Evolutionary conservation across 1,140 invertebrate genomes (phyloP).

Genomic region (Dendroctonus ponderosae): DNA sequence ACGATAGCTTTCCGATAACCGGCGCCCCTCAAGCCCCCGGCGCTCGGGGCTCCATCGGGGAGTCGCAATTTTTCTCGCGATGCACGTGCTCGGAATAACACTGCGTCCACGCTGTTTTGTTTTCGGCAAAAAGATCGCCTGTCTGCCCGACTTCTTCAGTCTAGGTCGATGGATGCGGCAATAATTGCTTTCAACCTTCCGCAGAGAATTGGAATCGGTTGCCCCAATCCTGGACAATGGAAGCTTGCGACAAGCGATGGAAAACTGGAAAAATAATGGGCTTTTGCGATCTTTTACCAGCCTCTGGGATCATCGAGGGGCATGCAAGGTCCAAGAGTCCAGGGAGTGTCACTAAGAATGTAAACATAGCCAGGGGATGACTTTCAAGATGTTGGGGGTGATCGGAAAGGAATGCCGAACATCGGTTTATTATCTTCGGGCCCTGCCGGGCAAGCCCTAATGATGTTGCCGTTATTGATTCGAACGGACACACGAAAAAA

Average conservation of each 20-base stretch:
- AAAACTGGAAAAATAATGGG: too few species aligned
- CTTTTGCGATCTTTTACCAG: too few species aligned
- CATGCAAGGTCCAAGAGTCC: conserved; percentile 3
- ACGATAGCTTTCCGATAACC: conserved; percentile 35
- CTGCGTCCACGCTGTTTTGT: conserved; percentile 26
- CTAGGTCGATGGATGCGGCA: conserved; percentile 27
- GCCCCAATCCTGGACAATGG: too few species aligned
- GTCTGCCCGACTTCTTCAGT: conserved; percentile 17
- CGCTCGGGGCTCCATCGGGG: conserved; percentile 22
- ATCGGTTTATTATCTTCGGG: conserved; percentile 42
- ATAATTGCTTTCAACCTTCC: conserved; percentile 18
- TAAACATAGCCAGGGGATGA: conserved; percentile 41
- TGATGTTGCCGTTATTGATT: conserved; percentile 40
- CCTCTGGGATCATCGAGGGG: too few species aligned
- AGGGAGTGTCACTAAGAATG: conserved; percentile 41
- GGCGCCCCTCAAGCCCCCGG: neutral
- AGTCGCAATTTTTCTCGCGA: conserved; percentile 37
- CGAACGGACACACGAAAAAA: too few species aligned
- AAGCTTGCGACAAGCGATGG: too few species aligned
- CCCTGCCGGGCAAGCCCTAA: conserved; percentile 38
- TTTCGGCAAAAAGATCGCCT: conserved; percentile 25
- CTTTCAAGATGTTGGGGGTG: conserved; percentile 38
- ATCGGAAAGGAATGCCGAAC: conserved; percentile 40
- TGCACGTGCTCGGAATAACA: conserved; percentile 31
- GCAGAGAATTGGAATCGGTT: too few species aligned